These are phyloP conservation scores for Cremastinae sp. DNA, from an alignment of 2,888 invertebrate genomes.

Conservation along the genomic window DNA sequence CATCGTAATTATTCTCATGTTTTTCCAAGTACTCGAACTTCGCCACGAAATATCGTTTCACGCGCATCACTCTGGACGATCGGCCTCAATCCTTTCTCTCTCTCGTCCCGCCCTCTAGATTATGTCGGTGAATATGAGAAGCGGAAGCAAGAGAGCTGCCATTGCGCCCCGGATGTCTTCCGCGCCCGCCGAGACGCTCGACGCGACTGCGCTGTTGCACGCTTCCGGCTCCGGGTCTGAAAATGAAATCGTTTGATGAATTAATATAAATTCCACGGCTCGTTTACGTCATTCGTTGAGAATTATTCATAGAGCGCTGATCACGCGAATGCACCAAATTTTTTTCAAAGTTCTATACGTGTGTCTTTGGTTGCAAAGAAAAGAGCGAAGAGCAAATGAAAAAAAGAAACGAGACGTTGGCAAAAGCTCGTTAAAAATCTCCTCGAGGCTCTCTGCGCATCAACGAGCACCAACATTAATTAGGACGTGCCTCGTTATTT, in stretches of 20 bases:
- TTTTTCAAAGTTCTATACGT: slow-evolving; percentile 32
- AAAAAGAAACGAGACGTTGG: slow-evolving; percentile 18
- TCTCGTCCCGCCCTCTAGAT: slow-evolving; percentile 64
- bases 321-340: slow-evolving; percentile 37
- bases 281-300: neutral
- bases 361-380: slow-evolving; percentile 39
- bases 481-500: slow-evolving; percentile 51
- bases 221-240: slow-evolving; percentile 75
- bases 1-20: neutral
- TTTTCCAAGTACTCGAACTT: neutral
- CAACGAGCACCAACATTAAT: slow-evolving; percentile 55
- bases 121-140: slow-evolving; percentile 67
- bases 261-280: neutral
- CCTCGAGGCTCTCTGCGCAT: slow-evolving; percentile 24
- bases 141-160: slow-evolving; percentile 67
- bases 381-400: slow-evolving; percentile 42
- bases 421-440: slow-evolving; percentile 55
- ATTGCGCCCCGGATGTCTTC: slow-evolving; percentile 62
- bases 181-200: slow-evolving; percentile 75
- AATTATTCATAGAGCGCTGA: neutral
- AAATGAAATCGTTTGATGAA: slow-evolving; percentile 40
- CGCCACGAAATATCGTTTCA: slow-evolving; percentile 42
- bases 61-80: slow-evolving; percentile 55
- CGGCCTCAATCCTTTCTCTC: slow-evolving; percentile 40
- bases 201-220: slow-evolving; percentile 76